Conservation (phyloP, 1,140 invertebrate species). For the Lasioglossum baleicum region DNA sequence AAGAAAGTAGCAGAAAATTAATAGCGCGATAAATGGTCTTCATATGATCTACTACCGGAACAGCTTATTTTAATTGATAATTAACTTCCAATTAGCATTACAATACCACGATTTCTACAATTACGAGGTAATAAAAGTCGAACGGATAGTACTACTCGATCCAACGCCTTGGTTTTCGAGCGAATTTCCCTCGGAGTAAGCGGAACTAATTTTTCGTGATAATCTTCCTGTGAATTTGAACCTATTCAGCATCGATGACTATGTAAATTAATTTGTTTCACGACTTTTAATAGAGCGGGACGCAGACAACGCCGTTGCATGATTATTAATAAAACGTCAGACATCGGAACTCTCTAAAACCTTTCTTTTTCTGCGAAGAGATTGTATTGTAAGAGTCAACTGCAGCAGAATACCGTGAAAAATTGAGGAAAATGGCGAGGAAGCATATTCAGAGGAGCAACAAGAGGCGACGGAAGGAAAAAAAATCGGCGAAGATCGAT, state of each 20-base stretch:
- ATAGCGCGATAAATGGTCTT: not conserved
- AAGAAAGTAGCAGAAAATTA: not conserved
- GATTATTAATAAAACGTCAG: not conserved
- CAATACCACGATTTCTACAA: not conserved
- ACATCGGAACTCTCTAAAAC: not conserved
- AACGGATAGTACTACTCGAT: not conserved
- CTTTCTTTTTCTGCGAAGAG: not conserved
- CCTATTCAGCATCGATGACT: not conserved
- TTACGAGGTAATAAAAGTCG: not conserved
- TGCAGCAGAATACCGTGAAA: not conserved
- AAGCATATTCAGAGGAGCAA: not conserved
- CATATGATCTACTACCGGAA: not conserved
- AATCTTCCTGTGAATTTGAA: not conserved
- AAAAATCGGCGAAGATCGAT: conserved; percentile 13
- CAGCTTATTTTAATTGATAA: not conserved
- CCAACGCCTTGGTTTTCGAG: not conserved
- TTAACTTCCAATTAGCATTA: not conserved
- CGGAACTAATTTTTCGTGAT: not conserved
- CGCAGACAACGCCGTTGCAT: not conserved
- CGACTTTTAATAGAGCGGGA: conserved; percentile 19
- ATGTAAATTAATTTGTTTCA: conserved; percentile 5
- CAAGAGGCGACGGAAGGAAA: too few species aligned
- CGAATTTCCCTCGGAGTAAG: conserved; percentile 6
- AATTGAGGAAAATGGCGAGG: not conserved
- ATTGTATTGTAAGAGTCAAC: not conserved